phyloP scores from a whole-genome alignment of 2,888 invertebrate genomes.

The Acholoe squamosa region DNA sequence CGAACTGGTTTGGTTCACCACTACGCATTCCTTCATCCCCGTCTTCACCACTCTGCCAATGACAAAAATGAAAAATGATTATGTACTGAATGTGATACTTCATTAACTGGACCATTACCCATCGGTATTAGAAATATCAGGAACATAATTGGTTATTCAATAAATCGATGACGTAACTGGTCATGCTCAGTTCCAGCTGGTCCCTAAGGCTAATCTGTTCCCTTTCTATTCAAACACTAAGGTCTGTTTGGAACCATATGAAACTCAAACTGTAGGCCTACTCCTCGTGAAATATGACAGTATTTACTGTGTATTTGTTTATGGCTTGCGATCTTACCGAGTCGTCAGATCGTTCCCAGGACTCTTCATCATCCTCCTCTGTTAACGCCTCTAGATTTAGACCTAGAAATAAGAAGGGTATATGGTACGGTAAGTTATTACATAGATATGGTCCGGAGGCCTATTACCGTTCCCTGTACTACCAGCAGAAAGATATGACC shows the following conservation, averaged over 20 bases:
- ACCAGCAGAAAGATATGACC: too few relatives aligned
- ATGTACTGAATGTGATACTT: too few relatives aligned
- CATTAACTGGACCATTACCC: too few relatives aligned
- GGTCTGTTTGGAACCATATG: too few relatives aligned
- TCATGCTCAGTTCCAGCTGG: too few relatives aligned
- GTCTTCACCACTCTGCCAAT: not conserved
- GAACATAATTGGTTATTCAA: too few relatives aligned
- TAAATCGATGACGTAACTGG: too few relatives aligned
- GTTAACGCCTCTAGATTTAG: constrained; percentile 59
- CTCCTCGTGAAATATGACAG: too few relatives aligned
- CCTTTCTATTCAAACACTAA: not conserved
- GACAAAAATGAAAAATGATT: not conserved
- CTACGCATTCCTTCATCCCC: constrained; percentile 70
- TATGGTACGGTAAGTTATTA: not conserved
- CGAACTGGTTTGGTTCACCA: constrained; percentile 81
- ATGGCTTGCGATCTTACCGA: not conserved
- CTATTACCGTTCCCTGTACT: too few relatives aligned
- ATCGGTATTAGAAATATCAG: too few relatives aligned
- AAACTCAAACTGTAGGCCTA: too few relatives aligned
- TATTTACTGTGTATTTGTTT: too few relatives aligned
- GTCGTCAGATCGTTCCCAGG: constrained; percentile 14
- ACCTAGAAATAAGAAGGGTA: constrained; percentile 19
- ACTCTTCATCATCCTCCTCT: constrained; percentile 63
- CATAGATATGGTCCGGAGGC: not conserved
- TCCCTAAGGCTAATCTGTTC: not conserved